A percentile compares a stretch with the other conserved stretches of the same genome.
These are phyloP conservation scores for Sarcophaga caerulescens DNA, from an alignment of 2,888 invertebrate species.

Conservation along the genomic window DNA sequence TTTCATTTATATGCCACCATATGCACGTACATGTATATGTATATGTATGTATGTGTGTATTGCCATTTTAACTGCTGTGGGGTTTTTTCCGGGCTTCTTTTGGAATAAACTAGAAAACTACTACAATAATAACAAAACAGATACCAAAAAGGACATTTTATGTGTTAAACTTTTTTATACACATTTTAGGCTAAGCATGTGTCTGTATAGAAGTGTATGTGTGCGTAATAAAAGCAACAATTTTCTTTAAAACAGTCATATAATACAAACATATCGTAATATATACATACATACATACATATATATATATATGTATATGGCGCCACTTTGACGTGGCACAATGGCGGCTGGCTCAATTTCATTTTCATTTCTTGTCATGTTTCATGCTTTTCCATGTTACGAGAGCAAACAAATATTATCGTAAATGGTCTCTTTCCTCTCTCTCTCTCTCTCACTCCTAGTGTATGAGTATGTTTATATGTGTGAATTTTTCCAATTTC, in stretches of 20 bases:
- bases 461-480: background rate
- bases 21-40: too few species aligned
- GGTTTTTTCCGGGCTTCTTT: slow-evolving; percentile 24
- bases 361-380: slow-evolving; percentile 65
- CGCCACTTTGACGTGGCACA: slow-evolving; percentile 71
- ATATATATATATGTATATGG: too few species aligned
- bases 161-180: slow-evolving; percentile 49
- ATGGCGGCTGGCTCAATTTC: slow-evolving; percentile 67
- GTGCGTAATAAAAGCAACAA: slow-evolving; percentile 57
- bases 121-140: slow-evolving; percentile 3
- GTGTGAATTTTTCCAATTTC: slow-evolving; percentile 21
- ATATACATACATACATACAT: slow-evolving; percentile 32
- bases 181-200: slow-evolving; percentile 1
- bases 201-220: background rate
- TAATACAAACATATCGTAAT: slow-evolving; percentile 47
- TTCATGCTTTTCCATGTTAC: slow-evolving; percentile 57
- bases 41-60: background rate
- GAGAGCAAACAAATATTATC: slow-evolving; percentile 50
- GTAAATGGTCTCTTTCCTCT: slow-evolving; percentile 38
- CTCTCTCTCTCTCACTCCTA: background rate
- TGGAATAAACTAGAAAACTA: slow-evolving; percentile 25
- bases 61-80: slow-evolving; percentile 33
- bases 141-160: slow-evolving; percentile 53
- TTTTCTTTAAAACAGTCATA: slow-evolving; percentile 50
- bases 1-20: slow-evolving; percentile 7